Percentiles rank a stretch among this genome's conserved stretches.
phyloP scores from a whole-genome alignment of 2,113 vertebrate species.

The Echinops telfairi region DNA sequence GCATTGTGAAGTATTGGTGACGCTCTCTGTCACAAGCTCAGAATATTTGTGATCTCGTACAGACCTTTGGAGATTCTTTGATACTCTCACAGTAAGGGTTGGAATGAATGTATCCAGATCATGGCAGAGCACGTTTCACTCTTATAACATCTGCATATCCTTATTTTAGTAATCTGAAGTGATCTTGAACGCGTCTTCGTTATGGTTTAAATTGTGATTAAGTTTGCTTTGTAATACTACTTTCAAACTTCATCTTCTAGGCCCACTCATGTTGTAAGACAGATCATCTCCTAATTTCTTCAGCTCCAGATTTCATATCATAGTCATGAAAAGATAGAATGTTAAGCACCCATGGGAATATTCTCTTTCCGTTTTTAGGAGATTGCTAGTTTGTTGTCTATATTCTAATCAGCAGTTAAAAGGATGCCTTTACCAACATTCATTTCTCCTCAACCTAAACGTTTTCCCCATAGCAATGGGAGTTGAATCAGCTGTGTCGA shows the following conservation, averaged over 20 bases:
- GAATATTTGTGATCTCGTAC: neutral
- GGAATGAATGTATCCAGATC: constrained; percentile 39
- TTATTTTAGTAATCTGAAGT: constrained; percentile 47
- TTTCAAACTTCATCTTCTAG: constrained; percentile 56
- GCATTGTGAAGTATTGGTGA: too few species aligned
- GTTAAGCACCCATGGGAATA: constrained; percentile 18
- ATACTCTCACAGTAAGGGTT: neutral
- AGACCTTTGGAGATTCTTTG: constrained; percentile 22
- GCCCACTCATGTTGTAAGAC: constrained; percentile 52
- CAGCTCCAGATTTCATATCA: constrained; percentile 63
- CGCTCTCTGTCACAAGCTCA: neutral
- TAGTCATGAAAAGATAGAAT: constrained; percentile 55
- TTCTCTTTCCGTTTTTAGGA: constrained; percentile 37
- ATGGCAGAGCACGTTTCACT: neutral
- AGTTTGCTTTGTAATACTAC: constrained; percentile 65
- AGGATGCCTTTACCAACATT: constrained; percentile 29
- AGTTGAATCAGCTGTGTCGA: neutral
- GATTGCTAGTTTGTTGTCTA: constrained; percentile 5
- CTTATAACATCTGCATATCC: constrained; percentile 45
- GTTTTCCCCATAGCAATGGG: constrained; percentile 6
- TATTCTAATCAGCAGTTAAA: constrained; percentile 53
- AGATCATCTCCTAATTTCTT: constrained; percentile 67
- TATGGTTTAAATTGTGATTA: constrained; percentile 57
- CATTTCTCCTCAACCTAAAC: constrained; percentile 20
- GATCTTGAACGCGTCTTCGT: constrained; percentile 52